These are phyloP conservation scores for Glomeris marginata DNA, from an alignment of 2,888 invertebrate species.

Conservation along the genomic window DNA sequence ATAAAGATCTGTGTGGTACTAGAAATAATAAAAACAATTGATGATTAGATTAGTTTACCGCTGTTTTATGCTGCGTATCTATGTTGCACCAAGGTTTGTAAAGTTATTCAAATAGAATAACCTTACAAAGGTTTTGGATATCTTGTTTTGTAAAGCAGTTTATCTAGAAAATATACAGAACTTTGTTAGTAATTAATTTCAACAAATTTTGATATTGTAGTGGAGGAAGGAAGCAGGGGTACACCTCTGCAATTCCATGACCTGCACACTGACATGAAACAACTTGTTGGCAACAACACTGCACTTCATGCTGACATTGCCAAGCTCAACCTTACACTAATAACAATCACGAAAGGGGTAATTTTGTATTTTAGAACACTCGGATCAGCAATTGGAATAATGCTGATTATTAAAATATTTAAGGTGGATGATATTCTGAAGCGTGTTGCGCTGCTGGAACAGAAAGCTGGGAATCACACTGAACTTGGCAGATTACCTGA, in stretches of 20 bases:
- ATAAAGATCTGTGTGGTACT: background rate
- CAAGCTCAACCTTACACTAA: conserved; percentile 16
- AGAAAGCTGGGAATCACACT: too few species aligned
- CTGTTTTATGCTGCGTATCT: background rate
- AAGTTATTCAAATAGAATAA: background rate
- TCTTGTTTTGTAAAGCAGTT: too few species aligned
- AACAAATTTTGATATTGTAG: too few species aligned
- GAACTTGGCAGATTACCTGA: too few species aligned
- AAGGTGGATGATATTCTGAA: background rate
- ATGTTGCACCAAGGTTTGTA: too few species aligned
- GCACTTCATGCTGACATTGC: conserved; percentile 14
- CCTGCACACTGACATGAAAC: conserved; percentile 17
- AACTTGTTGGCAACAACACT: conserved; percentile 17
- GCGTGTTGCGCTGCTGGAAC: background rate
- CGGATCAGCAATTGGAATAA: too few species aligned
- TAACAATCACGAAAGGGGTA: conserved; percentile 17
- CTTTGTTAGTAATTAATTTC: background rate
- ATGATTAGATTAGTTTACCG: background rate
- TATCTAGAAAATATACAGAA: background rate
- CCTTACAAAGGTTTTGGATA: too few species aligned
- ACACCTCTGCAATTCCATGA: conserved; percentile 19
- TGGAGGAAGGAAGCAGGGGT: conserved; percentile 18
- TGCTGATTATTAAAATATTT: background rate
- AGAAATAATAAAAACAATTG: background rate
- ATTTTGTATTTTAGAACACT: background rate